phyloP scores from a whole-genome alignment of 2,797 vertebrate species.

The Amblyopsis hoosieri region DNA sequence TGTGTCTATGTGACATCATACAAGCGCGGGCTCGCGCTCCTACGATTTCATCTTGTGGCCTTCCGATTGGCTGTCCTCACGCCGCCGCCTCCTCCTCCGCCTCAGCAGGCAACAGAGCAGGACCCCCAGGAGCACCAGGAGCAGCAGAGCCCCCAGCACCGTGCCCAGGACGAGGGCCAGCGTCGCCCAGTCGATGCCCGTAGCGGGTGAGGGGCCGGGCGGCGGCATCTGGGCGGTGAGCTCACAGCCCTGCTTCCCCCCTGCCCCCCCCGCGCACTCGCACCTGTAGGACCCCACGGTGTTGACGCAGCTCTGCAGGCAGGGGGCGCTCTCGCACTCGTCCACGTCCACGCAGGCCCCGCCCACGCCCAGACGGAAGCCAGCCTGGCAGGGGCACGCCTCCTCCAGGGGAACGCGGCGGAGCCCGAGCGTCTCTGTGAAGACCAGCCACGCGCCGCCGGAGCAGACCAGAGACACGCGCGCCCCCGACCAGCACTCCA shows the following conservation, averaged over 20 bases:
- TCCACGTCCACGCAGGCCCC: conserved; percentile 59
- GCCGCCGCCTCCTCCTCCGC: conserved; percentile 24
- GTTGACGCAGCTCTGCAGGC: conserved; percentile 55
- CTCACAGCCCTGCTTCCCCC: not conserved
- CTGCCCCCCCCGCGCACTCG: not conserved
- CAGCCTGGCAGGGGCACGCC: conserved; percentile 29
- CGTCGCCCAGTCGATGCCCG: conserved; percentile 25
- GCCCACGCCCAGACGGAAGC: conserved; percentile 33
- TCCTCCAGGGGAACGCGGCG: conserved; percentile 31
- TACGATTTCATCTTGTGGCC: conserved; percentile 20
- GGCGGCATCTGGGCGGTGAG: not conserved
- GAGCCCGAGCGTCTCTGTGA: conserved; percentile 40
- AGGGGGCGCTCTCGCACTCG: conserved; percentile 52
- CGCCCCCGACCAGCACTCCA: conserved; percentile 62
- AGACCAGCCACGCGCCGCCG: conserved; percentile 33
- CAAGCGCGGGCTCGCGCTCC: accelerated
- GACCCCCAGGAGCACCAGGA: conserved; percentile 74
- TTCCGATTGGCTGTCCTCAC: conserved; percentile 33
- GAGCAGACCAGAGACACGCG: conserved; percentile 61
- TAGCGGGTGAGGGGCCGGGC: not conserved
- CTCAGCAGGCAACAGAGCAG: conserved; percentile 79
- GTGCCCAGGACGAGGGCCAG: conserved; percentile 78
- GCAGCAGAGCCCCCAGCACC: conserved; percentile 72
- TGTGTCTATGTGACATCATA: too few species aligned
- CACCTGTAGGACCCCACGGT: conserved; percentile 60